phyloP scores from a whole-genome alignment of 1,140 invertebrate genomes.

The Orussus abietinus region DNA sequence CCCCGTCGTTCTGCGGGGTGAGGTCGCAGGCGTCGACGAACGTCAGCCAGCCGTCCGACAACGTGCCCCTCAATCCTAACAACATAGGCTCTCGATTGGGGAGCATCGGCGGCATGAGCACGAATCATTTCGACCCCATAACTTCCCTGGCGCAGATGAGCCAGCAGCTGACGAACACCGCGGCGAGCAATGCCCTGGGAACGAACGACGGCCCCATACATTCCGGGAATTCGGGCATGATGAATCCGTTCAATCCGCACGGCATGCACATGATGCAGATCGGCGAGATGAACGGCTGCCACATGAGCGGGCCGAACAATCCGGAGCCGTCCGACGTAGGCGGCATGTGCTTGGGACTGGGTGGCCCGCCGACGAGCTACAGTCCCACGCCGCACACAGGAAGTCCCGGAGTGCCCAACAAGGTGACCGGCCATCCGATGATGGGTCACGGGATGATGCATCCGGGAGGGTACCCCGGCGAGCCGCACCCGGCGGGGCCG shows the following conservation, averaged over 20 bases:
- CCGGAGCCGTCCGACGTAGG: constrained; percentile 56
- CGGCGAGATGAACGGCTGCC: constrained; percentile 50
- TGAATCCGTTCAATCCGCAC: constrained; percentile 52
- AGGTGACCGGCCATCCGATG: constrained; percentile 47
- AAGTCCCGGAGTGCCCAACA: constrained; percentile 44
- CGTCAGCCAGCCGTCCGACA: constrained; percentile 62
- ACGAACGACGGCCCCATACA: constrained; percentile 49
- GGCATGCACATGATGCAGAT: constrained; percentile 57
- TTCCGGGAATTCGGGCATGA: constrained; percentile 50
- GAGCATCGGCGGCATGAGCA: constrained; percentile 54
- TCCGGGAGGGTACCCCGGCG: constrained; percentile 54
- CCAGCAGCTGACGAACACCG: constrained; percentile 79
- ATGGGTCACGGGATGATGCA: constrained; percentile 58
- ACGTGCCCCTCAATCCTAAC: constrained; percentile 80
- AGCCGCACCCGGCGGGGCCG: constrained; percentile 45
- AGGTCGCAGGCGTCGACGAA: constrained; percentile 36
- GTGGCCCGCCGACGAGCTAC: constrained; percentile 50
- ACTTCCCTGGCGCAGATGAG: constrained; percentile 92
- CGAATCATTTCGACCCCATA: constrained; percentile 82
- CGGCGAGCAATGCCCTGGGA: constrained; percentile 57
- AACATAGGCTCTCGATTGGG: constrained; percentile 58
- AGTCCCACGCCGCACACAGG: constrained; percentile 48
- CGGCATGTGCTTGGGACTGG: constrained; percentile 54
- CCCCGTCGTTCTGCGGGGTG: constrained; percentile 32
- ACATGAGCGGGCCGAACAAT: constrained; percentile 49